phyloP scores from a whole-genome alignment of 2,888 invertebrate genomes.

The Macrophya alboannulata region DNA sequence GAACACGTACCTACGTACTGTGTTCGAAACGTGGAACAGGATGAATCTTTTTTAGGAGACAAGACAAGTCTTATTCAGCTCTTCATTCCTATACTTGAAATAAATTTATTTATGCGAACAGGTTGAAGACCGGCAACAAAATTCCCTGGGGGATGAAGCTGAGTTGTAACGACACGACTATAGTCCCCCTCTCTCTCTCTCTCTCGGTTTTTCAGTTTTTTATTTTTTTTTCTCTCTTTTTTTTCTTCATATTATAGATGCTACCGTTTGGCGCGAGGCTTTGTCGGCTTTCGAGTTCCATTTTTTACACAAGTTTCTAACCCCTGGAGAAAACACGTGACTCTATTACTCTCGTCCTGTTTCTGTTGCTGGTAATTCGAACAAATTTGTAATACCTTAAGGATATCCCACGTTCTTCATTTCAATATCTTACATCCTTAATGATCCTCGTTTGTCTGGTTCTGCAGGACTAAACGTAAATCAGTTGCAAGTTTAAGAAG shows the following conservation, averaged over 20 bases:
- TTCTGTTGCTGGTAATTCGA: constrained; percentile 39
- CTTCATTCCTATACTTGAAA: background rate
- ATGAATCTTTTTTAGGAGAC: background rate
- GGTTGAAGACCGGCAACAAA: constrained; percentile 39
- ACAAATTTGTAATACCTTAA: constrained; percentile 42
- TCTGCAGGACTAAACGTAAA: background rate
- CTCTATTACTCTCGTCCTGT: constrained; percentile 44
- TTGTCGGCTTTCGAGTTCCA: constrained; percentile 44
- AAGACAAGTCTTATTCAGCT: background rate
- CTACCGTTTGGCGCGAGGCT: constrained; percentile 52
- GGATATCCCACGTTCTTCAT: constrained; percentile 29
- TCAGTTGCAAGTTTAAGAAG: background rate
- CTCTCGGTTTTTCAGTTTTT: background rate
- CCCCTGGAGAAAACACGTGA: constrained; percentile 53
- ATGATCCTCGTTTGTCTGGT: background rate
- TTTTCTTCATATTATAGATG: constrained; percentile 23
- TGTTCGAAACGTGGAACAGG: background rate
- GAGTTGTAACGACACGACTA: constrained; percentile 17
- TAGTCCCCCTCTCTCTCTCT: background rate
- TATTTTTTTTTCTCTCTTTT: background rate
- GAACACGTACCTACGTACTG: background rate
- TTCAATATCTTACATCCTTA: background rate
- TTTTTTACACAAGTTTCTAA: constrained; percentile 31
- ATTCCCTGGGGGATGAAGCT: constrained; percentile 47
- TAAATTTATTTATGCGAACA: constrained; percentile 57